Evolutionary conservation across 2,797 vertebrate species (phyloP).

Genomic region (Myoxocephalus aenaeus): DNA sequence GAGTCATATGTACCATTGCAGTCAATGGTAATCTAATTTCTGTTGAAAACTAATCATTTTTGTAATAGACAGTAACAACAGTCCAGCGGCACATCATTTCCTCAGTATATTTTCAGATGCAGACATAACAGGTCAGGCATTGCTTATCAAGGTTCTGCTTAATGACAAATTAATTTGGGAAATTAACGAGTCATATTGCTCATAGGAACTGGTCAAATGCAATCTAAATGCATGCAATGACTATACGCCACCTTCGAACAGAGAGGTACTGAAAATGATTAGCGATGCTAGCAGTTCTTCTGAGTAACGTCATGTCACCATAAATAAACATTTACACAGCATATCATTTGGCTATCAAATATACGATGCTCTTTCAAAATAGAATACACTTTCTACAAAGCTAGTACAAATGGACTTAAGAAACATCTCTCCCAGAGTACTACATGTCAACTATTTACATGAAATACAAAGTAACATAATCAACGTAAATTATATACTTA

Average conservation of each 20-base stretch:
- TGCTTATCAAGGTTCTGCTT: constrained; percentile 38
- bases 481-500: constrained; percentile 69
- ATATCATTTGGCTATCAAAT: constrained; percentile 79
- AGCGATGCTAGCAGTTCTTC: constrained; percentile 31
- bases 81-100: constrained; percentile 42
- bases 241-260: constrained; percentile 39
- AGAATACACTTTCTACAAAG: constrained; percentile 83
- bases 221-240: constrained; percentile 69
- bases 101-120: constrained; percentile 29
- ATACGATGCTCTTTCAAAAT: constrained; percentile 82
- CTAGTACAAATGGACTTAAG: constrained; percentile 81
- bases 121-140: constrained; percentile 42
- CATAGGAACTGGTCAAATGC: constrained; percentile 46
- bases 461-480: constrained; percentile 69
- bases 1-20: constrained; percentile 51
- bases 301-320: constrained; percentile 61
- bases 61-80: constrained; percentile 32
- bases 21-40: constrained; percentile 28
- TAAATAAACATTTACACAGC: constrained; percentile 76
- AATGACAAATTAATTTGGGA: constrained; percentile 35
- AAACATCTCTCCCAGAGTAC: constrained; percentile 69
- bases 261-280: constrained; percentile 50
- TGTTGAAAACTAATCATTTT: constrained; percentile 27
- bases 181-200: constrained; percentile 40
- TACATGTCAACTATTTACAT: constrained; percentile 78